Conservation (phyloP, 1,140 invertebrate species). For the Hypothenemus hampei region DNA sequence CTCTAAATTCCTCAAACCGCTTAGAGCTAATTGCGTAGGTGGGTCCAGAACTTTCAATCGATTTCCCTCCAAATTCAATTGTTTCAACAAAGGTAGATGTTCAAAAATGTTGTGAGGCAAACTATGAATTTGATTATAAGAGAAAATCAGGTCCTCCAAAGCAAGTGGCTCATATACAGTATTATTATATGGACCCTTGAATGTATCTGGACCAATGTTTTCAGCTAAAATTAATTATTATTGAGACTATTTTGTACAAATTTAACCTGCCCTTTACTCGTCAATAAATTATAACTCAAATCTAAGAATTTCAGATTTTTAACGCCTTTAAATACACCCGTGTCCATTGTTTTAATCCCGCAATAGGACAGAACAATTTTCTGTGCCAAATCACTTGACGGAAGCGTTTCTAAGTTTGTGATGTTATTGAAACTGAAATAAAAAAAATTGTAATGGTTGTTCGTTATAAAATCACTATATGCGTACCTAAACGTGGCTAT, state of each 20-base stretch:
- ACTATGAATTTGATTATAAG: slow-evolving; percentile 61
- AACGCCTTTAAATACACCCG: slow-evolving; percentile 59
- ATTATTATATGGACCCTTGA: slow-evolving; percentile 54
- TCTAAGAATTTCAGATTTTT: slow-evolving; percentile 62
- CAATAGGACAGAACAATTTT: slow-evolving; percentile 48
- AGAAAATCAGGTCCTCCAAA: slow-evolving; percentile 60
- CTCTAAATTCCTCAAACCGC: slow-evolving; percentile 55
- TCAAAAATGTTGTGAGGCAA: slow-evolving; percentile 65
- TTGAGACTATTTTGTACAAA: neutral
- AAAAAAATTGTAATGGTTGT: neutral
- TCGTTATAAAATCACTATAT: neutral
- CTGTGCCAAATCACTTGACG: slow-evolving; percentile 41
- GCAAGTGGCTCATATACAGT: slow-evolving; percentile 58
- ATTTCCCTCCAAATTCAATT: slow-evolving; percentile 64
- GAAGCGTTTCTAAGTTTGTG: slow-evolving; percentile 43
- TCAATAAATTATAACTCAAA: slow-evolving; percentile 64
- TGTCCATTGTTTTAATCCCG: slow-evolving; percentile 53
- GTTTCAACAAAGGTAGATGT: slow-evolving; percentile 59
- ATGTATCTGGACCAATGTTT: slow-evolving; percentile 49
- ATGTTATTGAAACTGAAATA: slow-evolving; percentile 44
- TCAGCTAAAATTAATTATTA: slow-evolving; percentile 30
- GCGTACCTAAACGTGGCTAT: slow-evolving; percentile 43
- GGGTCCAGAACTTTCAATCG: slow-evolving; percentile 58
- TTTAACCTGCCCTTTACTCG: slow-evolving; percentile 50
- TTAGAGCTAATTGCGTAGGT: slow-evolving; percentile 56